Evolutionary conservation across 2,797 vertebrate genomes (phyloP).

Genomic region (Eutrigla gurnardus): DNA sequence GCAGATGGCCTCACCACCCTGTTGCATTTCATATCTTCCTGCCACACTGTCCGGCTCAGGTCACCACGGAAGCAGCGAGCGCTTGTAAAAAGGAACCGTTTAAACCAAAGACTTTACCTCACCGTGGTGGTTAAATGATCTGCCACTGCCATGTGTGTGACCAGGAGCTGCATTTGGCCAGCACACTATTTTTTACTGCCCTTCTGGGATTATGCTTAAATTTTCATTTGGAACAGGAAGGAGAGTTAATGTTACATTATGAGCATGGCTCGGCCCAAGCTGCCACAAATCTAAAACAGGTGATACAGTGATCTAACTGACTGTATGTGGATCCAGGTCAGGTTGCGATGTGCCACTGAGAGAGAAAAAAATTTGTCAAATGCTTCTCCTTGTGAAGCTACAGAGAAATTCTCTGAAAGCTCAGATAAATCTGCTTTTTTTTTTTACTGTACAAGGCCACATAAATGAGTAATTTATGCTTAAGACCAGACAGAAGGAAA

Average conservation of each 20-base stretch:
- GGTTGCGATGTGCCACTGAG: slow-evolving; percentile 22
- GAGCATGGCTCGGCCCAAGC: slow-evolving; percentile 63
- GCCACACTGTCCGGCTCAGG: slow-evolving; percentile 36
- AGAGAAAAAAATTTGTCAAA: slow-evolving; percentile 9
- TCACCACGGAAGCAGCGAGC: slow-evolving; percentile 37
- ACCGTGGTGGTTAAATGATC: slow-evolving; percentile 56
- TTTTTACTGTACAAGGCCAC: too few species aligned
- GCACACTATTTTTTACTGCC: slow-evolving; percentile 71
- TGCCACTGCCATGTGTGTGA: slow-evolving; percentile 65
- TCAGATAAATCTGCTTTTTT: slow-evolving; percentile 23
- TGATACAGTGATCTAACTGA: slow-evolving; percentile 50
- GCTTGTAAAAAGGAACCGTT: slow-evolving; percentile 56
- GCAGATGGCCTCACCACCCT: slow-evolving; percentile 12
- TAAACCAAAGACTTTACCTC: slow-evolving; percentile 57
- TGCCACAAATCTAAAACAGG: slow-evolving; percentile 82
- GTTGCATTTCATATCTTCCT: slow-evolving; percentile 17
- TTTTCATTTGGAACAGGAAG: slow-evolving; percentile 83
- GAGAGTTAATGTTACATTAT: slow-evolving; percentile 82
- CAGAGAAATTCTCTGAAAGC: background rate
- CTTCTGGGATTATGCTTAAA: slow-evolving; percentile 81
- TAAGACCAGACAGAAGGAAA: slow-evolving; percentile 13
- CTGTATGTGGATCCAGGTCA: slow-evolving; percentile 34
- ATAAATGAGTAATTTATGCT: slow-evolving; percentile 34
- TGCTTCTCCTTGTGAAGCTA: slow-evolving; percentile 2
- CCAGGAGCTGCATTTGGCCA: slow-evolving; percentile 77